These are phyloP conservation scores for Scotopteryx bipunctaria DNA, from an alignment of 2,888 invertebrate genomes.

Conservation along the genomic window DNA sequence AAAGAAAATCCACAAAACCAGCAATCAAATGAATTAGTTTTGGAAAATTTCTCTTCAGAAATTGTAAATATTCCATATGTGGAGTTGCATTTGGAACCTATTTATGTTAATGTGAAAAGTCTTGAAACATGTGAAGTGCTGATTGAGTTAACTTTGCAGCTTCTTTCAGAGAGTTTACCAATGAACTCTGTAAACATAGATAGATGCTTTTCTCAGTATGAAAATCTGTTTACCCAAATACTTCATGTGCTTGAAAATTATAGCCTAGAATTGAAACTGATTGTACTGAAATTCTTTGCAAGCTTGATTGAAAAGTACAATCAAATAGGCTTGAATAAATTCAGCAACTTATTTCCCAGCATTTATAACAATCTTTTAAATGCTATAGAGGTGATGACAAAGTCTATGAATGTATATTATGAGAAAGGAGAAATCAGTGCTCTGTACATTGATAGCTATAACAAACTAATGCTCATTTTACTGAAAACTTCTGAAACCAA, in stretches of 20 bases:
- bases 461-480: constrained; percentile 48
- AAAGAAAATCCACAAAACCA: constrained; percentile 46
- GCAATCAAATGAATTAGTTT: constrained; percentile 40
- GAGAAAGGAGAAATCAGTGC: constrained; percentile 60
- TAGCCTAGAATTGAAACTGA: constrained; percentile 65
- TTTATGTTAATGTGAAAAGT: constrained; percentile 64
- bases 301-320: constrained; percentile 60
- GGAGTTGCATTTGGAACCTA: constrained; percentile 68
- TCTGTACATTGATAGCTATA: constrained; percentile 52
- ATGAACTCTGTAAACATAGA: constrained; percentile 57
- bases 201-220: constrained; percentile 43
- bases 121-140: constrained; percentile 60
- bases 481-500: constrained; percentile 45
- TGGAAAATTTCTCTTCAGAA: constrained; percentile 75
- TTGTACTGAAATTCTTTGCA: constrained; percentile 61
- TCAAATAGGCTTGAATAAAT: constrained; percentile 50
- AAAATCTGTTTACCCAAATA: constrained; percentile 50
- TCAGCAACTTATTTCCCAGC: constrained; percentile 52
- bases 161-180: constrained; percentile 67
- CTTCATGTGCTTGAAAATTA: constrained; percentile 63
- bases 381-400: constrained; percentile 56
- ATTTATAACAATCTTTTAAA: constrained; percentile 51
- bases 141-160: constrained; percentile 60
- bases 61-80: constrained; percentile 63
- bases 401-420: constrained; percentile 55